These are phyloP conservation scores for Scolopax bukidnonensis DNA, from an alignment of 2,797 vertebrate species.

Conservation along the genomic window DNA sequence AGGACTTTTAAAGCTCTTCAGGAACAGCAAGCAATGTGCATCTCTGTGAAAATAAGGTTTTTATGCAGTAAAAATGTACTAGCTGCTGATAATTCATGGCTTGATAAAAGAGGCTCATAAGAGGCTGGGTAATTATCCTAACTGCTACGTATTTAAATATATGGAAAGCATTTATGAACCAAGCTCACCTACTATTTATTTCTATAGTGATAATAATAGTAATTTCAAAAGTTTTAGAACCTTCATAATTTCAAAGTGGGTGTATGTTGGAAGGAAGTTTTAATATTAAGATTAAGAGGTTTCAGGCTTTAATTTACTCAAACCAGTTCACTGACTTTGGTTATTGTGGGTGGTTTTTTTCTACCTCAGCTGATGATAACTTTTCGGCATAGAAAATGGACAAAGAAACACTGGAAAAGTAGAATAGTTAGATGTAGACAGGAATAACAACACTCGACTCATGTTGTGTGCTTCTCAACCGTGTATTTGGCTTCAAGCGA, in stretches of 20 bases:
- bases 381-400: not conserved
- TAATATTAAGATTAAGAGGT: not conserved
- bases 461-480: not conserved
- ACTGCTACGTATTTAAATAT: not conserved
- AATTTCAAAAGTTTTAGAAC: constrained; percentile 9
- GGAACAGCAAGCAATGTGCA: not conserved
- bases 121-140: not conserved
- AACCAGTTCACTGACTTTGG: not conserved
- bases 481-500: not conserved
- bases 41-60: not conserved
- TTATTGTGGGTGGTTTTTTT: not conserved
- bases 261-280: not conserved
- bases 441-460: not conserved
- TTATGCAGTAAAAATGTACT: not conserved
- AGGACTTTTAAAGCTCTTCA: not conserved
- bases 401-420: not conserved
- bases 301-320: not conserved
- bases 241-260: not conserved
- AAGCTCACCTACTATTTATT: not conserved
- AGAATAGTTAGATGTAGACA: not conserved
- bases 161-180: constrained; percentile 24
- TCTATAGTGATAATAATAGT: not conserved
- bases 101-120: not conserved
- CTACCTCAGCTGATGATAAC: not conserved
- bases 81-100: not conserved